Evolutionary conservation across 2,797 vertebrate species (phyloP).

Genomic region (Silurus aristotelis): DNA sequence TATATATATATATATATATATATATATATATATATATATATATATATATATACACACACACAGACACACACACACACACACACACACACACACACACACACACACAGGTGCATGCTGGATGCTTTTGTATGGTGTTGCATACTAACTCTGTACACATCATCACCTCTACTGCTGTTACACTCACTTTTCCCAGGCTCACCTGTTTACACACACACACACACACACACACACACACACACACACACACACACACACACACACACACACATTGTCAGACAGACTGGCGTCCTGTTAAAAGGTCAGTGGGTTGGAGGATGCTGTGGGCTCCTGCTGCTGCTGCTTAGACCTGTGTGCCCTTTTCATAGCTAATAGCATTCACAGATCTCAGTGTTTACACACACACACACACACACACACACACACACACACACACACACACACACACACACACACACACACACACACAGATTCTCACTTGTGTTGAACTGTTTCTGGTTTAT

Average conservation of each 20-base stretch:
- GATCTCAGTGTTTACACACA: conserved; percentile 60
- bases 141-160: not conserved
- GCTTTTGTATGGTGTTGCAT: conserved; percentile 9
- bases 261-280: conserved; percentile 19
- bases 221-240: conserved; percentile 31
- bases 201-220: conserved; percentile 14
- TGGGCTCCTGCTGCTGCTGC: conserved; percentile 67
- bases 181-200: conserved; percentile 19
- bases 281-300: conserved; percentile 66
- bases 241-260: conserved; percentile 59
- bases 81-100: not conserved
- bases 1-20: not conserved
- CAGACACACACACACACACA: not conserved
- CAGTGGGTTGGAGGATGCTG: conserved; percentile 64
- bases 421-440: conserved; percentile 11
- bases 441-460: not conserved
- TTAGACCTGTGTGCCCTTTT: conserved; percentile 74
- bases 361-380: conserved; percentile 70
- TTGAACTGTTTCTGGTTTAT: not conserved
- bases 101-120: conserved; percentile 6
- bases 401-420: conserved; percentile 19
- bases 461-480: too few species aligned
- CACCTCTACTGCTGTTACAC: not conserved
- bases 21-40: too few species aligned
- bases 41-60: not conserved